Percentiles rank a stretch among this genome's conserved stretches.
These are phyloP conservation scores for Rutpela maculata DNA, from an alignment of 2,888 invertebrate genomes.

Conservation along the genomic window DNA sequence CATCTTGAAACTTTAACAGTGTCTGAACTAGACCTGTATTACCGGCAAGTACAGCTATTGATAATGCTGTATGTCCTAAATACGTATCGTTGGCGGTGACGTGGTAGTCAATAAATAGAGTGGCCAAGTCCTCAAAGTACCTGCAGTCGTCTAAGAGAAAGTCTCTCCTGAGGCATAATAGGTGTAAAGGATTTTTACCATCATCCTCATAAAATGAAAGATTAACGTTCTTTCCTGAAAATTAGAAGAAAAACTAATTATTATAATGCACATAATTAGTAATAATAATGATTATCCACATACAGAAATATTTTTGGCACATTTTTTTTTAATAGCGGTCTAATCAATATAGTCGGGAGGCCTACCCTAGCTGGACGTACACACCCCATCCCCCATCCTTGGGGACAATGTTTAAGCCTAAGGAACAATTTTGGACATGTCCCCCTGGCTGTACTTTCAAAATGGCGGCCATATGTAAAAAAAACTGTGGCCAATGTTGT, in stretches of 20 bases:
- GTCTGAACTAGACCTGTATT: conserved; percentile 63
- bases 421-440: too few relatives aligned
- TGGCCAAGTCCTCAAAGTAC: conserved; percentile 59
- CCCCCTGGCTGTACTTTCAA: too few relatives aligned
- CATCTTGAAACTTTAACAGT: conserved; percentile 59
- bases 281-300: too few relatives aligned
- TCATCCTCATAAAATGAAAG: conserved; percentile 49
- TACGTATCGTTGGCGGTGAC: conserved; percentile 60
- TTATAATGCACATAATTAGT: too few relatives aligned
- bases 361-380: too few relatives aligned
- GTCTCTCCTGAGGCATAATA: conserved; percentile 69
- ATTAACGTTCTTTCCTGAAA: conserved; percentile 34
- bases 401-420: too few relatives aligned
- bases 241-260: not conserved
- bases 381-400: too few relatives aligned
- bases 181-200: conserved; percentile 70
- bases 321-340: too few relatives aligned
- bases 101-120: conserved; percentile 58
- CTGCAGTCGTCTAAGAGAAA: conserved; percentile 60
- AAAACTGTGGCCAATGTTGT: too few relatives aligned
- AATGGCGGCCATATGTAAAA: too few relatives aligned
- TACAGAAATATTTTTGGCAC: too few relatives aligned
- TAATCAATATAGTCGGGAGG: too few relatives aligned
- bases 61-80: conserved; percentile 69
- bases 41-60: conserved; percentile 68